Evolutionary conservation across 2,888 invertebrate genomes (phyloP), one percentile per base, ranked within the genome.

Genomic region (Drosophila meridiana): DNA sequence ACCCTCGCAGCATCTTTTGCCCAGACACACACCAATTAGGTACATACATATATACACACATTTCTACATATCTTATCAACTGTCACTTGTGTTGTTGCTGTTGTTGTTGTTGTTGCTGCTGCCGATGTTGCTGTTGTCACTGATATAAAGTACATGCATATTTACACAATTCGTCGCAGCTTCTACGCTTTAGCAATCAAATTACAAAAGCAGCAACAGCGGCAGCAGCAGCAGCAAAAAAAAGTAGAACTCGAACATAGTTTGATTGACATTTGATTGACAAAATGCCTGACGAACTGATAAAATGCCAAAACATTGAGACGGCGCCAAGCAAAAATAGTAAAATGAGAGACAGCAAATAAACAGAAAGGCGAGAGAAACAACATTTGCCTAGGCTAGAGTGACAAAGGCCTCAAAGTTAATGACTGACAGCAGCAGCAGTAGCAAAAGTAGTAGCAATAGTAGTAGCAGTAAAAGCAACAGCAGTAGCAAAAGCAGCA

Each of bases 131-230:
- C 30, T 56, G 58, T 65, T 81, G 74, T 81, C 58, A 61, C 67
- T 67, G 84, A 85, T 85, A 86, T 84, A 84, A 81, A 84, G 84
- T 76, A 86, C 86, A 87, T 80, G 83, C 78, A 85, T 87, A 86
- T 86, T 86, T 86, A 86, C 87, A 86, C 87, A 87, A 87, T 82
- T 87, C 73, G 70, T 79, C 73, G 85, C 82, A 87, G 86, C 86
- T 87, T 87, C 86, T 86, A 85, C 86, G 86, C 86, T 86, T 86
- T 87, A 87, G 87, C 86, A 86, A 86, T 86, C 87, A 86, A 87
- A 86, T 85, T 87, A 86, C 87, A 80, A 83, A 78, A 82, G 60
- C 73, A 85, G 63, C 73, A 78, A 53, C 69, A 47, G 13, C 45
- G 80, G 58, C 69, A 83, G 60, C 69, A 78, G 47, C 65, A 61